Evolutionary conservation across 2,888 invertebrate genomes (phyloP), one percentile per base, ranked within the genome.

Genomic region (Spatulosminthurus flaviceps): DNA sequence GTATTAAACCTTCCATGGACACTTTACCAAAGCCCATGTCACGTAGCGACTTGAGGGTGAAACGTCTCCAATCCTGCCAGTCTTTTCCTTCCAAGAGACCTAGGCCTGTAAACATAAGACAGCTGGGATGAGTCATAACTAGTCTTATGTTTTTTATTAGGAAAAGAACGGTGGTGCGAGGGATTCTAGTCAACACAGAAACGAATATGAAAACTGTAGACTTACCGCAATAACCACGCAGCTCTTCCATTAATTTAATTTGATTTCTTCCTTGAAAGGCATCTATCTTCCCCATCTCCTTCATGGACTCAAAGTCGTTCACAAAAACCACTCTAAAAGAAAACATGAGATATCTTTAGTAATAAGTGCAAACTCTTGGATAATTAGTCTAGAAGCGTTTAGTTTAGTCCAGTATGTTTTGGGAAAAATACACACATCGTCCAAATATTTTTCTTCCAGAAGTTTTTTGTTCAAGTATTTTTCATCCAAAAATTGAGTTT

Each of bases 21-120:
- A 79, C 26, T 43, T 83, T 84, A 0, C 84, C 84, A 60, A 83
- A 82, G 1, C 84, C 84, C 79, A 83, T 81, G 29, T 84, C 83
- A 13, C 81, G 72, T 13, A 84, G 73, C 34, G 81, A 83, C 71
- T 82, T 81, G 13, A 83, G 41, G 1, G 81, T 80, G 29, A 83
- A 83, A 22, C 82, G 21, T n/a, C 82, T 80, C 79, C 83, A 81
- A 74, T 84, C 83, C 16, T 80, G 79, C 84, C 84, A 84, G 24
- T 82, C 82, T 67, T 82, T 79, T 2, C 82, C 83, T 78, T 84
- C 84, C 26, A 84, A 51, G 0, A 84, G 70, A 1, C 82, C 83
- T 21, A 83, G 42, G 4, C 84, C 84, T 82, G 19, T 29, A 29
- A 29, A n/a, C n/a, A n/a, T n/a, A n/a, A n/a, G n/a, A n/a, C n/a